Percentiles rank a stretch among this genome's conserved stretches.
Evolutionary conservation across 2,113 vertebrate genomes (phyloP).

Genomic region (Myotis yumanensis): DNA sequence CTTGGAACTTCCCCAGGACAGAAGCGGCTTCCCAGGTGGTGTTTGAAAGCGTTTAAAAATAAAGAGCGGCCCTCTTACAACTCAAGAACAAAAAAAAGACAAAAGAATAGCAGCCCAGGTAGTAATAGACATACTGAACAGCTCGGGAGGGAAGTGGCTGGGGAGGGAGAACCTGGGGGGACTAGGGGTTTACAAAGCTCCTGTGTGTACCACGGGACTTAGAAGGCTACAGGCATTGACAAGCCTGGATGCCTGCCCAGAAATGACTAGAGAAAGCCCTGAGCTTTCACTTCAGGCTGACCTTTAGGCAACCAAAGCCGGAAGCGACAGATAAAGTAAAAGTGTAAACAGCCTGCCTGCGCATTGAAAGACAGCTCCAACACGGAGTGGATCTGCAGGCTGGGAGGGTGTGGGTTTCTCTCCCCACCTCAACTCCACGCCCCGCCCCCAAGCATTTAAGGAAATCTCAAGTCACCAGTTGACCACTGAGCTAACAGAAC

Average conservation of each 20-base stretch:
- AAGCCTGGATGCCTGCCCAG: background rate
- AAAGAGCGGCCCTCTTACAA: background rate
- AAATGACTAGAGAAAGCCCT: background rate
- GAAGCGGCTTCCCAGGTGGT: background rate
- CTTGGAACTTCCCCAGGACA: background rate
- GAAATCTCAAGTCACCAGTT: background rate
- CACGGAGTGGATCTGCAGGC: background rate
- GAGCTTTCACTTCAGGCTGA: background rate
- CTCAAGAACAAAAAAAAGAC: background rate
- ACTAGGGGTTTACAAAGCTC: background rate
- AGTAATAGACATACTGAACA: background rate
- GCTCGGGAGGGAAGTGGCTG: background rate
- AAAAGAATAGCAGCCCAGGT: background rate
- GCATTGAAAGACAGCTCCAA: background rate
- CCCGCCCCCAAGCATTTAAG: background rate
- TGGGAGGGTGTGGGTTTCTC: too few relatives aligned
- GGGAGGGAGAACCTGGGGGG: background rate
- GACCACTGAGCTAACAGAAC: background rate
- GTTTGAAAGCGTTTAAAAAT: background rate
- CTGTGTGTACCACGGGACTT: background rate
- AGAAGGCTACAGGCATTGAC: background rate
- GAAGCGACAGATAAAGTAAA: background rate
- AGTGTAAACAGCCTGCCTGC: background rate
- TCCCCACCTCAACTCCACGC: background rate
- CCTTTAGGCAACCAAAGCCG: background rate